Evolutionary conservation across 2,797 vertebrate species (phyloP).

Genomic region (Pangasius larnaudii): DNA sequence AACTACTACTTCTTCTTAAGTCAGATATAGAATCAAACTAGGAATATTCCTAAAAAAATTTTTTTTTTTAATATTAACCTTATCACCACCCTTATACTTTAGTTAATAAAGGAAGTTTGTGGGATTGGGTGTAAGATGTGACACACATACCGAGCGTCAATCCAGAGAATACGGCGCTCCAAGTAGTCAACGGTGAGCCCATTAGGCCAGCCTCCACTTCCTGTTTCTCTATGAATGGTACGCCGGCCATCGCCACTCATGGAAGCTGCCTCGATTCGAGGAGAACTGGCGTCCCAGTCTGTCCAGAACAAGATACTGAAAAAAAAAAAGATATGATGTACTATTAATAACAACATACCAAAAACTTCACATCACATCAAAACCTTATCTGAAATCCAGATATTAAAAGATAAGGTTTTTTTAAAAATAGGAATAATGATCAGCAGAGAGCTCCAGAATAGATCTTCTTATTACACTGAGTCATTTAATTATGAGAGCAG

Average conservation of each 20-base stretch:
- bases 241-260: constrained; percentile 93
- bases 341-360: neutral
- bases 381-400: neutral
- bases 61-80: neutral
- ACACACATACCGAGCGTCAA: constrained; percentile 87
- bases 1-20: neutral
- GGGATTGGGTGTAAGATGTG: neutral
- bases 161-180: constrained; percentile 96
- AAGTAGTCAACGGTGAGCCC: constrained; percentile 97
- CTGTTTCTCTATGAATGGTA: constrained; percentile 93
- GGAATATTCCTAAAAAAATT: neutral
- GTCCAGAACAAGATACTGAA: constrained; percentile 96
- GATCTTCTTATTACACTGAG: neutral
- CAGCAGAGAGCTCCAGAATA: neutral
- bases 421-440: neutral
- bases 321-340: neutral
- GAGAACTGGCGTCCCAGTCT: constrained; percentile 94
- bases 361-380: neutral
- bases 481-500: neutral
- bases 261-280: constrained; percentile 94
- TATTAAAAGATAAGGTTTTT: neutral
- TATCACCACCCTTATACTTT: neutral
- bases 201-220: constrained; percentile 95
- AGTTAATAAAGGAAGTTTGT: neutral
- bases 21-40: neutral